A percentile compares a stretch with the other conserved stretches of the same genome.
These are phyloP conservation scores for Calonectris borealis DNA, from an alignment of 2,113 vertebrate species.

Conservation along the genomic window DNA sequence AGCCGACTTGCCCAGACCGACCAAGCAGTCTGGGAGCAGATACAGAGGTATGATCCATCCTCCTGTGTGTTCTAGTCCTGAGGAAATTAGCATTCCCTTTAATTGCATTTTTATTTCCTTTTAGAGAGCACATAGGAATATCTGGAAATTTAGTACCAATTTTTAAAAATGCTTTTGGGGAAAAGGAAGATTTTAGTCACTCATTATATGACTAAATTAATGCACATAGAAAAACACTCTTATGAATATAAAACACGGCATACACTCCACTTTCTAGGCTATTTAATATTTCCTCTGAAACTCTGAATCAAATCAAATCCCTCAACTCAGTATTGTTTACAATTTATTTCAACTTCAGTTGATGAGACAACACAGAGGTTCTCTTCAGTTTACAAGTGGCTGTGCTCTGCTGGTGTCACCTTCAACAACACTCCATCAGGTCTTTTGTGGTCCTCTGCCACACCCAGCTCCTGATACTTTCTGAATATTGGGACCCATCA, in stretches of 20 bases:
- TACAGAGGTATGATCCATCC: background rate
- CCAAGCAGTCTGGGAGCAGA: background rate
- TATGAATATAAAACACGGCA: slow-evolving; percentile 50
- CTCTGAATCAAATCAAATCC: slow-evolving; percentile 34
- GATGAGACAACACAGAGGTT: background rate
- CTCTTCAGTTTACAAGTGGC: background rate
- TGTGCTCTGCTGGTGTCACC: background rate
- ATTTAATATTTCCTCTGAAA: slow-evolving; percentile 52
- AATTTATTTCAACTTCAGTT: slow-evolving; percentile 26
- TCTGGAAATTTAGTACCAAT: slow-evolving; percentile 40
- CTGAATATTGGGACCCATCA: background rate
- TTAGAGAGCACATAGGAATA: slow-evolving; percentile 57
- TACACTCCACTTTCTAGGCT: background rate
- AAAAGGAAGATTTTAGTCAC: slow-evolving; percentile 58
- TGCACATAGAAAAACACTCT: slow-evolving; percentile 22
- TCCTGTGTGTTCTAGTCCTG: background rate
- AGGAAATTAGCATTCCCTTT: slow-evolving; percentile 15
- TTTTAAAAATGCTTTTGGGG: slow-evolving; percentile 60
- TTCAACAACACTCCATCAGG: background rate
- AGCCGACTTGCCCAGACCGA: background rate
- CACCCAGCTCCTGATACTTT: background rate
- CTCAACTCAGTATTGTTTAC: slow-evolving; percentile 24
- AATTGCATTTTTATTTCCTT: slow-evolving; percentile 46
- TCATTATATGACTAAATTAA: slow-evolving; percentile 47
- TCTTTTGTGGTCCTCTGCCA: background rate